Evolutionary conservation across 1,140 invertebrate species (phyloP).

Genomic region (Centruroides vittatus): DNA sequence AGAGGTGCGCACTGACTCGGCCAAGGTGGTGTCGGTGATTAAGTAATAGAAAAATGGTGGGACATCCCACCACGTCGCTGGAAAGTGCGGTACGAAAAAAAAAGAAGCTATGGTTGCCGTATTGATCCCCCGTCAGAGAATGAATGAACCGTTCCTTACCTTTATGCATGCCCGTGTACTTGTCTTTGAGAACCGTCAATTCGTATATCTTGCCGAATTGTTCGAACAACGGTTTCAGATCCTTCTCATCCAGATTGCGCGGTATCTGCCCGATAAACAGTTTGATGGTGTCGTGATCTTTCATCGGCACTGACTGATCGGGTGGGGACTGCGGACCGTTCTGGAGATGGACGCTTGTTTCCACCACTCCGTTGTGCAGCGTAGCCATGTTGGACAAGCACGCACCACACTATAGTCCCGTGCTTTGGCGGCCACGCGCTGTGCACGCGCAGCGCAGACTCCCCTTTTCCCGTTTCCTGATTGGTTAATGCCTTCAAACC

Average conservation of each 20-base stretch:
- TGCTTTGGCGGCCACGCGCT: no score
- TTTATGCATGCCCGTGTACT: constrained; percentile 87
- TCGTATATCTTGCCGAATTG: constrained; percentile 88
- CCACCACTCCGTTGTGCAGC: constrained; percentile 11
- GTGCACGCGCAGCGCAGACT: no score
- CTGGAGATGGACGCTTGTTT: constrained; percentile 7
- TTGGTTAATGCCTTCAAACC: no score
- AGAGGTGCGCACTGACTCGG: no score
- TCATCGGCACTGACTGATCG: constrained; percentile 14
- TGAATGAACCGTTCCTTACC: constrained; percentile 37
- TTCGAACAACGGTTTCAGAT: constrained; percentile 79
- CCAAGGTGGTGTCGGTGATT: no score
- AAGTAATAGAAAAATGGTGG: no score
- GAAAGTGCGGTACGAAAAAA: no score
- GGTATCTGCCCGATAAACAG: constrained; percentile 89
- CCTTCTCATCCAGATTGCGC: constrained; percentile 71
- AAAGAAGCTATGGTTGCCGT: no score
- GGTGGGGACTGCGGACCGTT: constrained; percentile 1
- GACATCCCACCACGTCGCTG: no score
- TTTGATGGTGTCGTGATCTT: constrained; percentile 53
- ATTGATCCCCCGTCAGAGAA: background rate
- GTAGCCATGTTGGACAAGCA: constrained; percentile 12
- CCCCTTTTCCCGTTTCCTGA: no score
- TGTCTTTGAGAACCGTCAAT: constrained; percentile 81
- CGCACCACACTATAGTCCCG: no score